Base-by-base conservation (phyloP, 2,888 invertebrate genomes). In the Pristionchus japonicus region DNA sequence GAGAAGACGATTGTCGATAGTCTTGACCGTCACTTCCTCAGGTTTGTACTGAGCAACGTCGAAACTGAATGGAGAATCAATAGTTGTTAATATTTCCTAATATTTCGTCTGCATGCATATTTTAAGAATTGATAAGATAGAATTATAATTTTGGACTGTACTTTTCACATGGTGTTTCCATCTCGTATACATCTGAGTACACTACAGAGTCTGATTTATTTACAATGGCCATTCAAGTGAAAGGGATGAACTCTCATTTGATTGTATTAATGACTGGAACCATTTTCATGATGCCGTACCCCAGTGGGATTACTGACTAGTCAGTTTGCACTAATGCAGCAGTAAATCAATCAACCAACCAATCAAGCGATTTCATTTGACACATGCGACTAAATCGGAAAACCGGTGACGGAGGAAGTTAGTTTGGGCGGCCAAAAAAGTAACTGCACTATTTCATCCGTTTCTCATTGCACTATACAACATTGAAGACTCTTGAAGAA, bases 31-130 rank as follows among this genome's bases (percentile, higher is more conserved):
- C 34, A 94, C 94, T 96, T 99, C 98, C 95, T 99, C 99, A 6
- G 96, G 96, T 88, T 97, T 97, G 96, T 98, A 99, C 95, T 98
- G 98, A 94, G 97, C 97, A 93, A 99, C 98, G 95, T 99, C 98
- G 95, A 99, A 99, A 95, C 94, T 94, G 74, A 52, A 93, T 70
- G 1, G 1, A 23, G 43, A 43, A 40, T 3, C 47, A 43, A 43
- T n/a, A n/a, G n/a, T n/a, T 13, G 61, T 20, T 61, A 3, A 61
- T n/a, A n/a, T 61, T 61, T 61, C 4, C 4, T 11, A 61, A 61
- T 61, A 61, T n/a, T 61, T 61, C 27, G 61, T 23, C 23, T n/a
- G n/a, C n/a, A n/a, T n/a, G n/a, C n/a, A n/a, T n/a, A n/a, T n/a
- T n/a, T n/a, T n/a, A n/a, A n/a, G n/a, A n/a, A n/a, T n/a, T n/a